Base-by-base conservation (phyloP, 2,888 invertebrate genomes). In the Leptopterna dolabrata region DNA sequence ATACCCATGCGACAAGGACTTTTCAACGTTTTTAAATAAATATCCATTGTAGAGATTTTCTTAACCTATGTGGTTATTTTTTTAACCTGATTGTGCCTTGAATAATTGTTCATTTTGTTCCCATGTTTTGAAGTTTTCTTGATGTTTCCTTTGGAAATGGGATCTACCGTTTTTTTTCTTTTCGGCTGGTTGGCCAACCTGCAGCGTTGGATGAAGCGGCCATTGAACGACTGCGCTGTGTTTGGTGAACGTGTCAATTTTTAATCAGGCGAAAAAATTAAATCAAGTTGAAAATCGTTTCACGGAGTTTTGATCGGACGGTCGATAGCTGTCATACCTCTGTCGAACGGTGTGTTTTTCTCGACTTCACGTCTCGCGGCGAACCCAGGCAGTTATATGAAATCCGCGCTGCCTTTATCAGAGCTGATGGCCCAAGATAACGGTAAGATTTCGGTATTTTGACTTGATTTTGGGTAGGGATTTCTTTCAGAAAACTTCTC, bases 381-480 rank as follows among this genome's bases (percentile, higher is more conserved):
- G 11, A 2, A 27, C n/a, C 24, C 2, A 63, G 63, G 16, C 63
- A 13, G 63, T 63, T 63, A 63, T 63, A 73, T 73, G 73, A 73
- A 73, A 73, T 73, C 73, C 36, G 29, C 30, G 73, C 73, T 73
- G 3, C 73, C 73, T n/a, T 36, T 73, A 73, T 73, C 81, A 51
- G 30, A 81, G 30, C 45, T 45, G 81, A 81, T 81, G 81, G 81
- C 81, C 14, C 81, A 81, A 51, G 81, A 81, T 81, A 81, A 81
- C 81, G 81, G 81, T 81, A 78, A 47, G 78, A 7, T 63, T 63
- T 63, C 4, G 2, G 7, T 47, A 13, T 13, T 4, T 70, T 29
- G 70, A 70, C 29, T 13, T 2, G n/a, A 29, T 70, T 29, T 19
- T 70, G 4, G 14, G 47, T 47, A 9, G 36, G 36, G 36, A 4